These are phyloP conservation scores for Carcina quercana DNA, from an alignment of 2,888 invertebrate species.

Conservation along the genomic window DNA sequence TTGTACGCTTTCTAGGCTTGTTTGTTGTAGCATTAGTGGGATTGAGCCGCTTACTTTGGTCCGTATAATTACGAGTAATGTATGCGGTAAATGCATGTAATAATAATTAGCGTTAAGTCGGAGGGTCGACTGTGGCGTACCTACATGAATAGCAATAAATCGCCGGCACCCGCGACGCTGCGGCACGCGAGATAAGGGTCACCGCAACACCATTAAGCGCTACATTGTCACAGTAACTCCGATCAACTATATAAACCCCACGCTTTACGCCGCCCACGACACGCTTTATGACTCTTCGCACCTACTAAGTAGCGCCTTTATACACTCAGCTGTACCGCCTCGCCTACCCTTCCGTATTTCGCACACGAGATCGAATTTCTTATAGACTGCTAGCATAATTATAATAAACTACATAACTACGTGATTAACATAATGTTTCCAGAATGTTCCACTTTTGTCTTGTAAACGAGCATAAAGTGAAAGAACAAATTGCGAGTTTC, in stretches of 20 bases:
- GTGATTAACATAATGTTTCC: constrained; percentile 72
- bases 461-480: constrained; percentile 75
- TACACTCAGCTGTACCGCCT: constrained; percentile 17
- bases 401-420: constrained; percentile 59
- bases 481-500: constrained; percentile 75
- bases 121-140: constrained; percentile 33
- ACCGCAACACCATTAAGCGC: constrained; percentile 53
- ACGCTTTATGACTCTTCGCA: constrained; percentile 39
- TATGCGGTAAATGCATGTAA: constrained; percentile 21
- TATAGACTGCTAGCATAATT: constrained; percentile 30
- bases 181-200: constrained; percentile 59
- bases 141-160: constrained; percentile 54
- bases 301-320: constrained; percentile 27
- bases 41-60: too few species aligned
- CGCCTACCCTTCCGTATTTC: constrained; percentile 8
- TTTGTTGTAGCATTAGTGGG: constrained; percentile 11
- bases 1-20: constrained; percentile 11
- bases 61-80: constrained; percentile 8
- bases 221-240: constrained; percentile 47
- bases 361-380: constrained; percentile 15
- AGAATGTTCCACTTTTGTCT: constrained; percentile 74
- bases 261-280: constrained; percentile 27
- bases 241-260: constrained; percentile 34
- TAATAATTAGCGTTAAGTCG: constrained; percentile 45
- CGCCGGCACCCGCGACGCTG: constrained; percentile 36